Base-by-base conservation (phyloP, 1,140 invertebrate genomes). In the Coelopa frigida region DNA sequence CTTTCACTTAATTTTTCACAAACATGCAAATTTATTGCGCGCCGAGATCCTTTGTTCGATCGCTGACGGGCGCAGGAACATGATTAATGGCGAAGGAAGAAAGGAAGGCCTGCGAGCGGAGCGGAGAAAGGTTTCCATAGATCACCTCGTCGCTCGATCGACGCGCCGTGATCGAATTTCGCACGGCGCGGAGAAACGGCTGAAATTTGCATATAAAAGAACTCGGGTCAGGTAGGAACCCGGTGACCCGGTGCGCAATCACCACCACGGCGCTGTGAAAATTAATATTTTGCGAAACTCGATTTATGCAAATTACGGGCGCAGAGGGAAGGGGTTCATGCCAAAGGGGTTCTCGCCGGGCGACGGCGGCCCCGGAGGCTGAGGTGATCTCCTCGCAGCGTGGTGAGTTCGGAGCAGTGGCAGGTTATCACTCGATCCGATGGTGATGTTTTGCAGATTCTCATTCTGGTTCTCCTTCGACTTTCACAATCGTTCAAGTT, bases 241-340 rank as follows among this genome's bases (percentile, higher is more conserved):
- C 8, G 14, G 14, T 29, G 8, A 29, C 8, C 8, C 6, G 15
- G 18, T 20, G 24, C 33, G 6, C 8, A 36, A 36, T 15, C 6
- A 15, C 8, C 7, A 18, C 22, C 10, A 24, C 29, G 7, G 22
- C 36, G 23, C 45, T 46, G 45, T 46, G 45, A 46, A 46, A 46
- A 46, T 46, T 46, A 40, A 46, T 46, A 40, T 46, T 46, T 46
- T 46, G 24, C n/a, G n/a, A n/a, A n/a, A n/a, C n/a, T n/a, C n/a
- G n/a, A n/a, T n/a, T n/a, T n/a, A n/a, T n/a, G n/a, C n/a, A n/a
- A n/a, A n/a, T n/a, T n/a, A n/a, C n/a, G n/a, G n/a, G n/a, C n/a
- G n/a, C n/a, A n/a, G n/a, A n/a, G n/a, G n/a, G n/a, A n/a, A n/a
- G n/a, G n/a, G n/a, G n/a, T n/a, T n/a, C n/a, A n/a, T n/a, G n/a